phyloP scores from a whole-genome alignment of 2,797 vertebrate genomes.

The Chiroxiphia lanceolata region DNA sequence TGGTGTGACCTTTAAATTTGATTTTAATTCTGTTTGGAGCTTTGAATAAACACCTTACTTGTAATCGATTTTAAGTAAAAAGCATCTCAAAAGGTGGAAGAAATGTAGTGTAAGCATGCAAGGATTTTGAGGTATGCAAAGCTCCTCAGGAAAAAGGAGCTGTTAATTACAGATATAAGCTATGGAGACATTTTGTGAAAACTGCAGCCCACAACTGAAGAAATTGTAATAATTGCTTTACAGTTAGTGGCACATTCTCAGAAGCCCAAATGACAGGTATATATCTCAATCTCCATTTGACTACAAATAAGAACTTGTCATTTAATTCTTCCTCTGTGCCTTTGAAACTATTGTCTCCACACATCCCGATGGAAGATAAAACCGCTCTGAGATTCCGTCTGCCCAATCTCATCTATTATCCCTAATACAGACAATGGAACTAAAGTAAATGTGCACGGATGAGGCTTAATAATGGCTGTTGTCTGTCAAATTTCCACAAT shows the following conservation, averaged over 20 bases:
- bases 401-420: background rate
- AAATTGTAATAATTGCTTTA: background rate
- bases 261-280: background rate
- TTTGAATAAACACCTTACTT: background rate
- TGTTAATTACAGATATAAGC: background rate
- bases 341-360: background rate
- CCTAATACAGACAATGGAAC: background rate
- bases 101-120: background rate
- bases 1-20: background rate
- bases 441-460: background rate
- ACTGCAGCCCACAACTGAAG: background rate
- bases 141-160: background rate
- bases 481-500: background rate
- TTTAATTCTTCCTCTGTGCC: background rate
- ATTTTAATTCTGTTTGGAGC: background rate
- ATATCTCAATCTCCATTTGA: background rate
- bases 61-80: conserved; percentile 3
- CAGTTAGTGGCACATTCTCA: background rate
- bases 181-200: background rate
- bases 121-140: background rate
- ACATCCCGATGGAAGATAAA: background rate
- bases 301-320: background rate
- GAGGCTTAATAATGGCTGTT: background rate
- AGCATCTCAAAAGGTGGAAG: background rate
- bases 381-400: background rate